Conservation (phyloP, 30 jellyfish, hydroid and myxozoan species). For the Nemopilema nomurai region DNA sequence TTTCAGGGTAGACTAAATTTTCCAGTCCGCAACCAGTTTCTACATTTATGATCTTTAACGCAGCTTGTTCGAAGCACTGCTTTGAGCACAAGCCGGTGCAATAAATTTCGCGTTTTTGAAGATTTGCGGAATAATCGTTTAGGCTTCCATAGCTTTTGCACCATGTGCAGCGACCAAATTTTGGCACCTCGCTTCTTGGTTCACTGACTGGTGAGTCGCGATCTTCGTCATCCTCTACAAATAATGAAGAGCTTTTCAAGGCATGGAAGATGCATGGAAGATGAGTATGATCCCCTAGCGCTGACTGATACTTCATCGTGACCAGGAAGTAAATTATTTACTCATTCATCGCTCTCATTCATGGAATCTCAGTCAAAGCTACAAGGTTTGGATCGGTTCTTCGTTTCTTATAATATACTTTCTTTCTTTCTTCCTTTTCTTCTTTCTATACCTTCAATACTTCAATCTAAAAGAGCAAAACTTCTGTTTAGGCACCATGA, state of each 20-base stretch:
- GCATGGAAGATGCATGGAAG: not conserved
- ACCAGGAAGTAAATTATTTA: too few species aligned
- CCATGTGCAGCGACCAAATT: slow-evolving; percentile 76
- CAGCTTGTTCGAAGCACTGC: slow-evolving; percentile 81
- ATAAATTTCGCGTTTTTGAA: slow-evolving; percentile 76
- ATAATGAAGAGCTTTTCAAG: not conserved
- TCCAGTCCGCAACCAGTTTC: slow-evolving; percentile 70
- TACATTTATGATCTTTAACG: slow-evolving; percentile 63
- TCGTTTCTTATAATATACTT: too few species aligned
- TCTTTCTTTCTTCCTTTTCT: too few species aligned
- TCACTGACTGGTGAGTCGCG: not conserved
- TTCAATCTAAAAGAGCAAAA: too few species aligned
- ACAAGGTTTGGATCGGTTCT: too few species aligned
- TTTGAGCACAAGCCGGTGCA: slow-evolving; percentile 91
- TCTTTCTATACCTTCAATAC: too few species aligned
- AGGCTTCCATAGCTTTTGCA: slow-evolving; percentile 61
- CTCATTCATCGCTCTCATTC: slow-evolving; percentile 3
- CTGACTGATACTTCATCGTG: too few species aligned
- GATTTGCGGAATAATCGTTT: slow-evolving; percentile 62
- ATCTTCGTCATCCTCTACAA: not conserved
- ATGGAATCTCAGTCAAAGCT: not conserved
- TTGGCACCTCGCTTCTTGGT: not conserved
- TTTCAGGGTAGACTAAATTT: slow-evolving; percentile 4
- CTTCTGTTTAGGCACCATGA: too few species aligned
- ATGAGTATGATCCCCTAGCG: not conserved